Conservation (phyloP, 2,797 vertebrate genomes). For the Labroides dimidiatus region DNA sequence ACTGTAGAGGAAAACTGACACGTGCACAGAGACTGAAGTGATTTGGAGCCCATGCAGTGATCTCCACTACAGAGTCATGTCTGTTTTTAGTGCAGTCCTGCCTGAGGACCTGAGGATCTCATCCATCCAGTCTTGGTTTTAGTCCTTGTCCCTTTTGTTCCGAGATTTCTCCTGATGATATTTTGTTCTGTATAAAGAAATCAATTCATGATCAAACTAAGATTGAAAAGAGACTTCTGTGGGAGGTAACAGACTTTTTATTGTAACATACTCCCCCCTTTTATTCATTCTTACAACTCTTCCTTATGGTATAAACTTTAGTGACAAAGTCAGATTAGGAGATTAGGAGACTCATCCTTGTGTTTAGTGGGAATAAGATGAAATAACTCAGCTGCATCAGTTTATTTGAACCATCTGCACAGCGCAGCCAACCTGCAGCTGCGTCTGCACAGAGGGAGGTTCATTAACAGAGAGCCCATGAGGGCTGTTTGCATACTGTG, state of each 20-base stretch:
- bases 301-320: not conserved
- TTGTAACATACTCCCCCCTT: not conserved
- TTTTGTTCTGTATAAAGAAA: too few relatives aligned
- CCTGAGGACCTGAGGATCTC: too few relatives aligned
- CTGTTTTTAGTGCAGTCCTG: too few relatives aligned
- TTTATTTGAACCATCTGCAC: constrained; percentile 8
- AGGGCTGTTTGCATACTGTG: not conserved
- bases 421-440: not conserved
- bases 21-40: too few relatives aligned
- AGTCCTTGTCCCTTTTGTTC: too few relatives aligned
- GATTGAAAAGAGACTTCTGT: too few relatives aligned
- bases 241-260: not conserved
- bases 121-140: too few relatives aligned
- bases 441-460: constrained; percentile 1
- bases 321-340: constrained; percentile 8
- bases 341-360: constrained; percentile 4
- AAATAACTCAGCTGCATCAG: constrained; percentile 7
- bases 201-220: too few relatives aligned
- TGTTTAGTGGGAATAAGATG: constrained; percentile 14
- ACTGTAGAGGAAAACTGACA: too few relatives aligned
- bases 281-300: not conserved
- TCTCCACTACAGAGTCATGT: too few relatives aligned
- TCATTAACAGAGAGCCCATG: not conserved
- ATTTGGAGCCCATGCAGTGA: too few relatives aligned
- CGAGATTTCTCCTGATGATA: too few relatives aligned